Evolutionary conservation across 2,888 invertebrate genomes (phyloP), one percentile per base, ranked within the genome.

Genomic region (Pterostichus niger): DNA sequence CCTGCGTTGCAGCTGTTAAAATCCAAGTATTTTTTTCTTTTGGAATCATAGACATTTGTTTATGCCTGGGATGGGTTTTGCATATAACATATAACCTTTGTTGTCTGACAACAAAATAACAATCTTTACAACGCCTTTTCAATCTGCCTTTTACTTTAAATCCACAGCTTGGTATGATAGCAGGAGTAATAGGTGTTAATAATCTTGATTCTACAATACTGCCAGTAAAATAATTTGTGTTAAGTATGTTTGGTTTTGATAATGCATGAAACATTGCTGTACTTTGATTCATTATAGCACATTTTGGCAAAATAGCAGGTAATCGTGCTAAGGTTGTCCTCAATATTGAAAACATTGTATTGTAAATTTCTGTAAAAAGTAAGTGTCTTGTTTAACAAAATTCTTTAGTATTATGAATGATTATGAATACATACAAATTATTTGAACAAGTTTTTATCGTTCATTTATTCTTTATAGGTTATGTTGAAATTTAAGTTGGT

Each of bases 1-100:
- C 92, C 88, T 95, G 95, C 17, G 93, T 94, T 3, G 95, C 96
- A 88, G 94, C 94, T 0, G 96, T 94, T 83, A 97, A 87, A 83
- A 95, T 94, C 94, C 95, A 95, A 15, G 94, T 94, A 86, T 94
- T 94, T 84, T 92, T 92, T 10, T 93, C 94, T 85, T 93, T 92
- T 83, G 93, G 92, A 83, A 93, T 92, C 91, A 94, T 94, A 13
- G 93, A 90, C 93, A 94, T 94, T 90, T 96, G 96, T 87, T 97
- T 97, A 88, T 97, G 97, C 49, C 96, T 92, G 24, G 94, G 94
- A 87, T 93, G 93, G 35, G 93, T 94, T 81, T 94, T 94, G 86
- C 97, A 97, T 85, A 95, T 93, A 56, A 96, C 93, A 88, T 93
- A 95, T 86, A 93, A 87, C 83, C 95, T 92, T 85, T 94, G 93